Conservation (phyloP, 2,113 vertebrate genomes). For the Tragelaphus buxtoni region DNA sequence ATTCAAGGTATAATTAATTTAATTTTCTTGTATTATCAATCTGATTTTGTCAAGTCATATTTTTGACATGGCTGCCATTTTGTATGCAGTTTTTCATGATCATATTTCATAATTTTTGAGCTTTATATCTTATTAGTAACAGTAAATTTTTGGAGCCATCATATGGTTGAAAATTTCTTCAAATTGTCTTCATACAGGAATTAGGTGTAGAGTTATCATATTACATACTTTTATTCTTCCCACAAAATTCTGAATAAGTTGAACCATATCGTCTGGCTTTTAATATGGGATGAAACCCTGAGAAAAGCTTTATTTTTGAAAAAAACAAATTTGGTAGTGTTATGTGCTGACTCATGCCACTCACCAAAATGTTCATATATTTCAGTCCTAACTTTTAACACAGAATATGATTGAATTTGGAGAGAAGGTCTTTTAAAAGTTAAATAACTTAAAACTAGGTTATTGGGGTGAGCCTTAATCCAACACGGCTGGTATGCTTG, state of each 20-base stretch:
- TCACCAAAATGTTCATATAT: neutral
- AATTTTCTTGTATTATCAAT: neutral
- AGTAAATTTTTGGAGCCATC: neutral
- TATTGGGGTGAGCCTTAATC: neutral
- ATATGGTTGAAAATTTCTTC: neutral
- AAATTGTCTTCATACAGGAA: neutral
- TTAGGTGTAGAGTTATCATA: neutral
- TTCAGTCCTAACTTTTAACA: neutral
- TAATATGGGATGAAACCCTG: neutral
- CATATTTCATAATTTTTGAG: neutral
- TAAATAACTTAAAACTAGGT: neutral
- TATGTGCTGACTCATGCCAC: neutral
- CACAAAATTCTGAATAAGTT: neutral
- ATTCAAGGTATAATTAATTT: neutral
- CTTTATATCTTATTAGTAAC: neutral
- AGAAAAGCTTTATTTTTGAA: neutral
- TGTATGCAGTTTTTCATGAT: neutral
- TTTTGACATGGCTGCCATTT: neutral
- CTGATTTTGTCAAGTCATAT: neutral
- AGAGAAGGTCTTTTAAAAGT: neutral
- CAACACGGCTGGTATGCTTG: neutral
- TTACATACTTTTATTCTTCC: neutral
- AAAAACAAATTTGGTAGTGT: neutral
- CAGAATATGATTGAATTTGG: neutral
- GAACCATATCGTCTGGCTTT: neutral